Evolutionary conservation across 2,797 vertebrate genomes (phyloP).

Genomic region (Rhabdophis nuchalis): DNA sequence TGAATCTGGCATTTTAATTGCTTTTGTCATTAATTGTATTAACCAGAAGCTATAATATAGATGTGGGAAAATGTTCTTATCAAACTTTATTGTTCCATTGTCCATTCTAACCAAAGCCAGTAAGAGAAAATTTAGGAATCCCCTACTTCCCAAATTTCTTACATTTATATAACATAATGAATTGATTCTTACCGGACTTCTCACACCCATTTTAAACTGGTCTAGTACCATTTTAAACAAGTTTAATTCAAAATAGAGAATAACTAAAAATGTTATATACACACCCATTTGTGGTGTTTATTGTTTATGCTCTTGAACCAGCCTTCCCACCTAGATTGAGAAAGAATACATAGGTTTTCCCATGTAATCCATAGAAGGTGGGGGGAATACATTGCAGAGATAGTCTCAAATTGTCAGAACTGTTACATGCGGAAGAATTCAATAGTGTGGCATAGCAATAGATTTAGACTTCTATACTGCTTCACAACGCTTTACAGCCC

Average conservation of each 20-base stretch:
- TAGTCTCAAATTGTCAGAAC: background rate
- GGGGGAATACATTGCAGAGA: background rate
- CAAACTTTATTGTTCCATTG: background rate
- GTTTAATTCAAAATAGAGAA: background rate
- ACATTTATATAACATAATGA: background rate
- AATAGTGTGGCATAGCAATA: background rate
- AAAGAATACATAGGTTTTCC: background rate
- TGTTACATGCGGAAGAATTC: background rate
- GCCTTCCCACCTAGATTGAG: background rate
- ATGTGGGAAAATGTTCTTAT: background rate
- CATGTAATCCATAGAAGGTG: background rate
- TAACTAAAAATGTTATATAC: background rate
- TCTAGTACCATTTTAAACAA: background rate
- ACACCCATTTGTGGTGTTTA: background rate
- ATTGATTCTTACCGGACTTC: background rate
- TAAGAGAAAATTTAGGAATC: background rate
- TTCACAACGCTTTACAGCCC: too few relatives aligned
- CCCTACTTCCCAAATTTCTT: background rate
- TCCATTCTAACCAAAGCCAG: background rate
- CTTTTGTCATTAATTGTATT: background rate
- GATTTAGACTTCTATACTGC: too few relatives aligned
- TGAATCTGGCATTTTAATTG: background rate
- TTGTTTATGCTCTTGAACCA: background rate
- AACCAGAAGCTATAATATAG: background rate
- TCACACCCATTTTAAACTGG: background rate